phyloP scores from a whole-genome alignment of 92 coral and sea anemone species.

The Desmophyllum pertusum region DNA sequence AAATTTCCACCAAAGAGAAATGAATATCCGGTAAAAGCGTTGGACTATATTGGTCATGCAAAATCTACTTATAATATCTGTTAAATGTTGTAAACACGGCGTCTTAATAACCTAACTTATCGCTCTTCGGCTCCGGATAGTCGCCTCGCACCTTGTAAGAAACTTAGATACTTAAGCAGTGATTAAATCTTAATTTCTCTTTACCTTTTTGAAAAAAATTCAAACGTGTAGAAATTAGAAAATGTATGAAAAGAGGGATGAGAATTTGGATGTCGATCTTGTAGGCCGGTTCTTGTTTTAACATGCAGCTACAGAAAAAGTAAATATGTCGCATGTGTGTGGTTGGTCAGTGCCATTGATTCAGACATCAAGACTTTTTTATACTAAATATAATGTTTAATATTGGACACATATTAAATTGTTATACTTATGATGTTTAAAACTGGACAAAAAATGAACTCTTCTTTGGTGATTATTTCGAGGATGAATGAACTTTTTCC shows the following conservation, averaged over 20 bases:
- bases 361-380: neutral
- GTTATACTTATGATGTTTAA: neutral
- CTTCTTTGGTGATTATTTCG: neutral
- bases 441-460: neutral
- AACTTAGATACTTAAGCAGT: neutral
- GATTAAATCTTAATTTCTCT: constrained; percentile 17
- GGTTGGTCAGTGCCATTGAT: neutral
- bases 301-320: neutral
- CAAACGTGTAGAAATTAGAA: neutral
- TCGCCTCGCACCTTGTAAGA: constrained; percentile 15
- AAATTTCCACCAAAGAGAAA: constrained; percentile 25
- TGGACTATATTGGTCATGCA: constrained; percentile 6
- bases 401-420: too few relatives aligned
- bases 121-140: constrained; percentile 30
- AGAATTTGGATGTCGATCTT: neutral
- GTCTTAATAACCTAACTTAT: constrained; percentile 32
- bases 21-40: constrained; percentile 35
- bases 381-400: neutral
- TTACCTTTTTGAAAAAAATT: neutral
- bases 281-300: too few relatives aligned
- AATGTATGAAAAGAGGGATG: neutral
- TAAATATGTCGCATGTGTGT: neutral
- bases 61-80: constrained; percentile 24
- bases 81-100: constrained; percentile 26
- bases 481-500: neutral